Conservation (phyloP, 1,140 invertebrate genomes). For the Lerema accius region DNA sequence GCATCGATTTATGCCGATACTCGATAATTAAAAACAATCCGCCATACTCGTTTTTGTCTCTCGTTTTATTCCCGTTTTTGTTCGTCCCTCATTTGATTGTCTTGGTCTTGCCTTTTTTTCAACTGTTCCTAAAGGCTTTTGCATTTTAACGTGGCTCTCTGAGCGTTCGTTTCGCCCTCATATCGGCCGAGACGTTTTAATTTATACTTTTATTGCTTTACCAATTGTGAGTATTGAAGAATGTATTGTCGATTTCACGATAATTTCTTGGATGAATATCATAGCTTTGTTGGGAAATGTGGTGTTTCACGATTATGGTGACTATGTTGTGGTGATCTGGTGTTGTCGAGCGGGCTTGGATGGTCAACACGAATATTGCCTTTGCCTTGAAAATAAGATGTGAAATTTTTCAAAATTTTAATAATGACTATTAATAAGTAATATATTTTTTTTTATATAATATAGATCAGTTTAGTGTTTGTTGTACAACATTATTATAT, state of each 20-base stretch:
- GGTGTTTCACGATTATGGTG: too few species aligned
- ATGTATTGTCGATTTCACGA: conserved; percentile 7
- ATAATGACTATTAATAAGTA: too few species aligned
- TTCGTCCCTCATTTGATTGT: conserved; percentile 81
- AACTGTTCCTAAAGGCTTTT: conserved; percentile 61
- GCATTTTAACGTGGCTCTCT: conserved; percentile 64
- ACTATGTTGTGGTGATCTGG: too few species aligned
- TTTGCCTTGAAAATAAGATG: too few species aligned
- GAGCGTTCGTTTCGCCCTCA: conserved; percentile 57
- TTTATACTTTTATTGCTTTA: conserved; percentile 66
- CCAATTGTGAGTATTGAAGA: conserved; percentile 23
- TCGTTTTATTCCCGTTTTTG: conserved; percentile 77
- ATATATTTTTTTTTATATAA: too few species aligned
- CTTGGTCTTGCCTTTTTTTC: conserved; percentile 63
- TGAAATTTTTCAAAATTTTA: too few species aligned
- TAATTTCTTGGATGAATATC: conserved; percentile 14
- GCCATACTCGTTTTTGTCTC: conserved; percentile 78
- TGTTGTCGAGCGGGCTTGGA: too few species aligned
- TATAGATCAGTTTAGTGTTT: too few species aligned
- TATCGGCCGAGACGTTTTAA: conserved; percentile 72
- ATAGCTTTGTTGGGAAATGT: too few species aligned
- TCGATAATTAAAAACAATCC: conserved; percentile 83
- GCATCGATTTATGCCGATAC: conserved; percentile 81
- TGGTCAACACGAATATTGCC: too few species aligned
- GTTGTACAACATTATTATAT: too few species aligned